Conservation (phyloP, 2,113 vertebrate genomes). For the Microcebus griseorufus region DNA sequence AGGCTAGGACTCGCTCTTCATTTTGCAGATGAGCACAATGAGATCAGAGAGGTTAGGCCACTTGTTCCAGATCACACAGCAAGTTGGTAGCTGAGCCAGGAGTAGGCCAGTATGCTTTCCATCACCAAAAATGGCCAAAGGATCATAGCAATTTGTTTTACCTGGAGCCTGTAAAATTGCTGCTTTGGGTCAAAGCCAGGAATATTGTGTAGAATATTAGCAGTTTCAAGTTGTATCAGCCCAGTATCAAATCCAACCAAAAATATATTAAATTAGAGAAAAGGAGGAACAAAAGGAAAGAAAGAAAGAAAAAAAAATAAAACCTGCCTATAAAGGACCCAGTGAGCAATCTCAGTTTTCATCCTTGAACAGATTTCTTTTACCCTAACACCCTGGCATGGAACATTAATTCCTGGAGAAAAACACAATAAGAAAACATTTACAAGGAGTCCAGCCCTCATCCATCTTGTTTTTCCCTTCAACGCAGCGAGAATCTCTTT, state of each 20-base stretch:
- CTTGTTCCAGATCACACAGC: not conserved
- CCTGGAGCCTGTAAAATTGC: not conserved
- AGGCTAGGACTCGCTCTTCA: not conserved
- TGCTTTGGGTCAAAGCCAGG: not conserved
- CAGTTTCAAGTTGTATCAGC: not conserved
- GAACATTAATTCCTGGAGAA: constrained; percentile 72
- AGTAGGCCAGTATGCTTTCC: not conserved
- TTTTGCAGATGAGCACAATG: not conserved
- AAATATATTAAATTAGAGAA: not conserved
- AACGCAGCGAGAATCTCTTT: constrained; percentile 66
- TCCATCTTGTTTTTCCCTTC: constrained; percentile 67
- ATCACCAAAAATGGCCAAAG: not conserved
- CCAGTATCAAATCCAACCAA: not conserved
- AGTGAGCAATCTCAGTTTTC: not conserved
- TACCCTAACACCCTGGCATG: not conserved
- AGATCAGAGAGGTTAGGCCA: not conserved
- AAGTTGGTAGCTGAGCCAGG: not conserved
- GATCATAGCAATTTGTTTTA: not conserved
- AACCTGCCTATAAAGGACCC: not conserved
- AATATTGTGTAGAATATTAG: not conserved
- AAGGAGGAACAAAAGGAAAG: not conserved
- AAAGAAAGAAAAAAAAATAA: not conserved
- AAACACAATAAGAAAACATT: constrained; percentile 77
- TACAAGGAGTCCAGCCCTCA: constrained; percentile 57
- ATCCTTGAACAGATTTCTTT: constrained; percentile 2